phyloP scores from a whole-genome alignment of 2,797 vertebrate species.

The Streptopelia turtur region DNA sequence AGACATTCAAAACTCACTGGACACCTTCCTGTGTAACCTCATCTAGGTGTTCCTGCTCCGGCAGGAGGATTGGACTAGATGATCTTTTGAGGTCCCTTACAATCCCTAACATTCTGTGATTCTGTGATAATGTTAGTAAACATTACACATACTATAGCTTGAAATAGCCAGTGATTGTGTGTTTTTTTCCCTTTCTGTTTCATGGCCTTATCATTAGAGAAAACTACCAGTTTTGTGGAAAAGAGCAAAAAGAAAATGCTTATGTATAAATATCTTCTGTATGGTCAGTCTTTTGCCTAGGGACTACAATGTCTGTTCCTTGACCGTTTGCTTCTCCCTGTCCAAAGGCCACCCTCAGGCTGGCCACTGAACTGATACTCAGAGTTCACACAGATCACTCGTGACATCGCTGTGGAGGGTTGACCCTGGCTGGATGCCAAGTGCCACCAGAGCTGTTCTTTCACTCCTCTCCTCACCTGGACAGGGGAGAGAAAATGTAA shows the following conservation, averaged over 20 bases:
- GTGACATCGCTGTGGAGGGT: rapidly evolving
- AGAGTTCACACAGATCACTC: not conserved
- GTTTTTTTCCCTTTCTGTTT: not conserved
- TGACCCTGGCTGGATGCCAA: no score
- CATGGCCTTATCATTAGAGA: not conserved
- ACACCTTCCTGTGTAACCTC: no score
- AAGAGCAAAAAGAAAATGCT: not conserved
- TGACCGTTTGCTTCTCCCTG: not conserved
- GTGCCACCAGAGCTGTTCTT: no score
- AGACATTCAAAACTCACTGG: no score
- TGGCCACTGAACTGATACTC: not conserved
- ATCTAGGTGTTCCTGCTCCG: no score
- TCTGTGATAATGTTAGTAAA: not conserved
- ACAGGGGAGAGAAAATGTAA: no score
- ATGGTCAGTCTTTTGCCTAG: not conserved
- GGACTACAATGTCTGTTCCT: no score
- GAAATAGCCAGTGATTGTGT: not conserved
- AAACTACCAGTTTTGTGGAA: not conserved
- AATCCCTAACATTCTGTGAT: no score
- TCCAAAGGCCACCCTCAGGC: not conserved
- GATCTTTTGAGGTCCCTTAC: no score
- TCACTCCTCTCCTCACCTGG: no score
- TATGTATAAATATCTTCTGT: not conserved
- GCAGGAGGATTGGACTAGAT: no score
- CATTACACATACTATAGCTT: not conserved